A percentile compares a stretch with the other conserved stretches of the same genome.
Conservation (phyloP, 1,140 invertebrate genomes). For the Eubasilissa regina region DNA sequence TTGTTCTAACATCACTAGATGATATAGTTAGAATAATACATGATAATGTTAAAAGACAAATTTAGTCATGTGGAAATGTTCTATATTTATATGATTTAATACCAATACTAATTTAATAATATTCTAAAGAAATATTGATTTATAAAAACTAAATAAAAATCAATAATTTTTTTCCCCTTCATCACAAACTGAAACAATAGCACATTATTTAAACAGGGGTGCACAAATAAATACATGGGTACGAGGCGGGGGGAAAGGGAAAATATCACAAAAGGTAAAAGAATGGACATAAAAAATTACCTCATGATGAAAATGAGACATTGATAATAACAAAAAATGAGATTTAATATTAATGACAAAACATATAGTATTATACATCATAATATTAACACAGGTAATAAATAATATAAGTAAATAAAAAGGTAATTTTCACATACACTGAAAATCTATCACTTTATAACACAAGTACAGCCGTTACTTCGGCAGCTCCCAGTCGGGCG, state of each 20-base stretch:
- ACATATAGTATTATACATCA: not conserved
- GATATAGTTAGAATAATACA: not conserved
- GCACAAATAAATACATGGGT: no score
- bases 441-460: constrained; percentile 43
- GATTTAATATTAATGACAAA: not conserved
- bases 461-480: constrained; percentile 22
- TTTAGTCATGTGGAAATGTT: constrained; percentile 21
- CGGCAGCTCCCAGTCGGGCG: constrained; percentile 17
- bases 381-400: constrained; percentile 9
- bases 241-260: not conserved
- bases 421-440: constrained; percentile 33
- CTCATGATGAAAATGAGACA: not conserved
- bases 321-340: constrained; percentile 11
- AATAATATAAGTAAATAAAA: constrained; percentile 5
- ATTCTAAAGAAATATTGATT: not conserved
- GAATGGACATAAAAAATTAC: constrained; percentile 21
- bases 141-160: no score
- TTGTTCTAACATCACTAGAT: constrained; percentile 19
- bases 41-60: constrained; percentile 20
- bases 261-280: constrained; percentile 33
- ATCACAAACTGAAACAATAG: no score
- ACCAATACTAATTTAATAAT: constrained; percentile 6
- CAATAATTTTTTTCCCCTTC: no score
- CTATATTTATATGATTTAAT: not conserved
- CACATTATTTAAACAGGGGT: no score